Percentiles rank a stretch among this genome's conserved stretches.
Evolutionary conservation across 1,140 invertebrate species (phyloP).

Genomic region (Cherax destructor): DNA sequence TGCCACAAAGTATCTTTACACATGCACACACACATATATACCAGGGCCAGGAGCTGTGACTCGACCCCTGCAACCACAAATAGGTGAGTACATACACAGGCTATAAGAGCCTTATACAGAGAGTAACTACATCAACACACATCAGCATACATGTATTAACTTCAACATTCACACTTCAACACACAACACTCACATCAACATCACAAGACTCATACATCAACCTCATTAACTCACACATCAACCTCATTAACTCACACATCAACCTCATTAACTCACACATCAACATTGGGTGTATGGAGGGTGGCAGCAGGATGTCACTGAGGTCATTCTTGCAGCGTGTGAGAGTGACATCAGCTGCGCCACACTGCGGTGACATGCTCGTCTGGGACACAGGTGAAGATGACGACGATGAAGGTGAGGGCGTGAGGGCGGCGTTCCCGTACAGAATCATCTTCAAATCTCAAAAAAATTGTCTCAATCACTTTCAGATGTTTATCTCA

Average conservation of each 20-base stretch:
- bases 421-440: constrained; percentile 64
- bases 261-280: constrained; percentile 53
- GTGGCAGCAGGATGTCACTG: constrained; percentile 43
- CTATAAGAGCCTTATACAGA: neutral
- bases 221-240: neutral
- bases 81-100: too few relatives aligned
- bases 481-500: neutral
- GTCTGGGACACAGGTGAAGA: constrained; percentile 45
- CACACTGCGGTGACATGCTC: constrained; percentile 34
- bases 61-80: too few relatives aligned
- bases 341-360: constrained; percentile 21
- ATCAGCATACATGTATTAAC: too few relatives aligned
- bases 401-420: constrained; percentile 64
- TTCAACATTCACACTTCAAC: neutral
- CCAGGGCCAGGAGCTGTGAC: too few relatives aligned
- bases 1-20: neutral
- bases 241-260: neutral
- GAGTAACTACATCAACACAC: neutral
- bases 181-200: neutral
- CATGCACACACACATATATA: neutral
- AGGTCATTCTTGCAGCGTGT: constrained; percentile 40
- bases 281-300: constrained; percentile 60
- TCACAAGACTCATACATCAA: neutral
- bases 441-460: constrained; percentile 55
- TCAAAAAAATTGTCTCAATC: neutral